phyloP scores from a whole-genome alignment of 2,888 invertebrate species.

The Bursaphelenchus okinawaensis region DNA sequence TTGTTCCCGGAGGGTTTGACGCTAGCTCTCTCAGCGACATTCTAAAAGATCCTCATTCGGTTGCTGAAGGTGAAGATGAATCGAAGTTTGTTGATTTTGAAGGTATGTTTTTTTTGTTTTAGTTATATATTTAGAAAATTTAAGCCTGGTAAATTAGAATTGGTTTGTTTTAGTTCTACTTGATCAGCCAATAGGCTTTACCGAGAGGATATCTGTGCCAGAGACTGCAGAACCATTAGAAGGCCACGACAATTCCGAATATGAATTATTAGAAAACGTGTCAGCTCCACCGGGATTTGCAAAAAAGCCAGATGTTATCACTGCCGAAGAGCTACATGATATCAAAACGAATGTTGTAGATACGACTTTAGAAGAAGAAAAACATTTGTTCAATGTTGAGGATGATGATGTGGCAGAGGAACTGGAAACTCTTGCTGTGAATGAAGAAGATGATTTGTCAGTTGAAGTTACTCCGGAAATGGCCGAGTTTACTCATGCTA shows the following conservation, averaged over 20 bases:
- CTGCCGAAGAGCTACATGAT: not conserved
- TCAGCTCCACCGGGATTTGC: not conserved
- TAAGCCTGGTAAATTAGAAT: not conserved
- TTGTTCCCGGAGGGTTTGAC: constrained; percentile 32
- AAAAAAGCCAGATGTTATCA: not conserved
- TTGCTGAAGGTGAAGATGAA: constrained; percentile 16
- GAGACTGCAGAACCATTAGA: not conserved
- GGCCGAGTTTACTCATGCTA: constrained; percentile 8
- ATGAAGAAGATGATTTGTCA: constrained; percentile 6
- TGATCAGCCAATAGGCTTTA: constrained; percentile 27
- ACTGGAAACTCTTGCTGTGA: not conserved
- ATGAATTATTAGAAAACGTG: not conserved
- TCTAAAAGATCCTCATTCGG: not conserved
- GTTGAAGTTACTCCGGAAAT: not conserved
- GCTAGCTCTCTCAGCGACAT: not conserved
- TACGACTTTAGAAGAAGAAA: not conserved
- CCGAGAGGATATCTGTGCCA: constrained; percentile 9
- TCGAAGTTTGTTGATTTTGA: constrained; percentile 23
- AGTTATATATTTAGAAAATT: not conserved
- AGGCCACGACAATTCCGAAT: not conserved
- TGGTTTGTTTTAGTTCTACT: constrained; percentile 16
- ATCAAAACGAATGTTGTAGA: not conserved
- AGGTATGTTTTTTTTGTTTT: not conserved
- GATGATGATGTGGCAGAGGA: constrained; percentile 2
- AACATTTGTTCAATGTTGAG: not conserved